Base-by-base conservation (phyloP, 2,888 invertebrate genomes). In the Sinelater perroti region DNA sequence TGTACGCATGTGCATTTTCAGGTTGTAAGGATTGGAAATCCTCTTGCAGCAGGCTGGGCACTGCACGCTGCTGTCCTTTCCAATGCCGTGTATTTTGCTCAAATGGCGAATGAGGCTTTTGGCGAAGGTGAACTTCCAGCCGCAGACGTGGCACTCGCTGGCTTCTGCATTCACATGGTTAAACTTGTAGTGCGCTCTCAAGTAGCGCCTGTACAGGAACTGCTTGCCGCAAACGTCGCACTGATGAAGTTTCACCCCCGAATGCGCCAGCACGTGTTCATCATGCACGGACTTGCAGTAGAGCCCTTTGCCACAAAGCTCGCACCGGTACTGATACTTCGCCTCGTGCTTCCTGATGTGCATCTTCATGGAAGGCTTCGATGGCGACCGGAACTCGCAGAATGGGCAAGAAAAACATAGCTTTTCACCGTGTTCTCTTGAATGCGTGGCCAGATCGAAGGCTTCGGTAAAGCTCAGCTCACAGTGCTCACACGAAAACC, bases 211-310 rank as follows among this genome's bases (percentile, higher is more conserved):
- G 3, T 54, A 44, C n/a, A 30, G 18, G 17, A 44, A 44, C 2
- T 10, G n/a, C 30, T 50, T 56, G 11, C 24, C 24, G 28, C 56
- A 56, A 50, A 56, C 31, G 3, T 56, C 56, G 64, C 84, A 84
- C 10, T 79, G 79, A 55, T 82, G 77, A 44, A 82, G 82, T 45
- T 81, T 81, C 45, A 80, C 76, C 50, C 81, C 82, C 11, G 81
- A 82, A 73, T 84, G 83, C 20, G 80, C 83, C 68, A 84, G 84
- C 65, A 82, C 81, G 74, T 85, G 85, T 50, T 84, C 83, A 65
- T 80, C 78, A 56, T 82, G 82, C 76, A 82, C 82, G 20, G 81
- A 79, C 47, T 79, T 75, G 61, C 82, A 80, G 73, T 80, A 80
- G 60, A 84, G 84, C 8, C 82, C 82, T 69, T 82, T 82, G 63